Evolutionary conservation across 2,888 invertebrate genomes (phyloP).

Genomic region (Crioceris asparagi): DNA sequence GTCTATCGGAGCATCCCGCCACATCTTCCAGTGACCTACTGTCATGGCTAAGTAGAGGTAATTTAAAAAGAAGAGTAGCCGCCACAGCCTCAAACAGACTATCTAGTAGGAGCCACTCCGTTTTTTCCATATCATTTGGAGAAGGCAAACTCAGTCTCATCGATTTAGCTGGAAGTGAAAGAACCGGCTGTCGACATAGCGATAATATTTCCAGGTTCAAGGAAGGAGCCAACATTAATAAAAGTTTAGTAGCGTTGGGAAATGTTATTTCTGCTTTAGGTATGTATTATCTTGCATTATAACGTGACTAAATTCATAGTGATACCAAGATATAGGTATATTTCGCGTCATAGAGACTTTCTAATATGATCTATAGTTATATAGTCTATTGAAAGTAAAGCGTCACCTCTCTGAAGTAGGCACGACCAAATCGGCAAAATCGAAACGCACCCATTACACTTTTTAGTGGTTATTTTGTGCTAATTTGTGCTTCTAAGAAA

Average conservation of each 20-base stretch:
- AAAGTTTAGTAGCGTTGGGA: constrained; percentile 68
- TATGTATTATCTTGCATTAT: constrained; percentile 31
- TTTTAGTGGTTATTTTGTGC: no score
- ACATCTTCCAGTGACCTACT: constrained; percentile 45
- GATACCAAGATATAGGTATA: no score
- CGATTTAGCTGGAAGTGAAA: constrained; percentile 61
- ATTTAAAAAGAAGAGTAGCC: constrained; percentile 53
- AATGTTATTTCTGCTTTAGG: constrained; percentile 73
- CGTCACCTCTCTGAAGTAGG: no score
- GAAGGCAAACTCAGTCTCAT: constrained; percentile 55
- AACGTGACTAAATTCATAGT: no score
- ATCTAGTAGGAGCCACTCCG: constrained; percentile 64
- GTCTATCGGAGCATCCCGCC: constrained; percentile 52
- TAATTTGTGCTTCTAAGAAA: no score
- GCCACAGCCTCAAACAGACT: constrained; percentile 59
- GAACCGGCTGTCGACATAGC: constrained; percentile 40
- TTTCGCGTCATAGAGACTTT: no score
- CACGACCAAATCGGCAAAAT: no score
- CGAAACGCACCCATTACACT: no score
- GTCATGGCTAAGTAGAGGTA: constrained; percentile 49
- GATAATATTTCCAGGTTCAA: constrained; percentile 41
- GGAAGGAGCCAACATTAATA: constrained; percentile 64
- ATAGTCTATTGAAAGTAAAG: no score
- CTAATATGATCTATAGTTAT: no score
- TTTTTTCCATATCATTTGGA: constrained; percentile 53